Conservation (phyloP, 2,797 vertebrate species). For the Falco rusticolus region DNA sequence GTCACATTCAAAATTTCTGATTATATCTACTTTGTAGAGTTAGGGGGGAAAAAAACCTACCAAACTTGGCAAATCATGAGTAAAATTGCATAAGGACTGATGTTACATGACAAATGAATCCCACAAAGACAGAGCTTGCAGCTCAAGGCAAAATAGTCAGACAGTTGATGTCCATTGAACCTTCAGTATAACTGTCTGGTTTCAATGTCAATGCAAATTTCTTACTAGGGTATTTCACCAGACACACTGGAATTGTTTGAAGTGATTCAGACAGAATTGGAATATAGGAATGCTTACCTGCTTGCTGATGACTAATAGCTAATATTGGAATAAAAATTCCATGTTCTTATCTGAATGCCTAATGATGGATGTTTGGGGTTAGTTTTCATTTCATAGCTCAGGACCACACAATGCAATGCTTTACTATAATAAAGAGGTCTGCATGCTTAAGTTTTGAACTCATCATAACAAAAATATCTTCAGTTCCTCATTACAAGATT, state of each 20-base stretch:
- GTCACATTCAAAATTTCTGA: not conserved
- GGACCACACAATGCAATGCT: not conserved
- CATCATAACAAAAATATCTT: not conserved
- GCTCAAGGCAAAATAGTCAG: slow-evolving; percentile 27
- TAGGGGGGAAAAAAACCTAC: not conserved
- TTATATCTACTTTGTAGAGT: not conserved
- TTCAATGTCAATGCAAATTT: slow-evolving; percentile 47
- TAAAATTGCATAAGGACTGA: not conserved
- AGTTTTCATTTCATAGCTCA: not conserved
- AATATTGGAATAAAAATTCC: not conserved
- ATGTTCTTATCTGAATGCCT: not conserved
- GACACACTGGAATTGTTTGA: not conserved
- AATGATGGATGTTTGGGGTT: not conserved
- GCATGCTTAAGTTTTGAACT: not conserved
- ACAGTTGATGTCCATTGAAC: slow-evolving; percentile 28
- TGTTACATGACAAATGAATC: not conserved
- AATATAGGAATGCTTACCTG: not conserved
- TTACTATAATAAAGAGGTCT: not conserved
- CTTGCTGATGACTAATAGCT: not conserved
- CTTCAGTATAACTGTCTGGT: slow-evolving; percentile 46
- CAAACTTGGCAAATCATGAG: not conserved
- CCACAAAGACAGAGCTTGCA: not conserved
- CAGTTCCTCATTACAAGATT: not conserved
- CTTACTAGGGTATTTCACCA: not conserved
- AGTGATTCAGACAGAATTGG: not conserved